Percentiles rank a stretch among this genome's conserved stretches.
Evolutionary conservation across 1,140 invertebrate genomes (phyloP).

Genomic region (Maconellicoccus hirsutus): DNA sequence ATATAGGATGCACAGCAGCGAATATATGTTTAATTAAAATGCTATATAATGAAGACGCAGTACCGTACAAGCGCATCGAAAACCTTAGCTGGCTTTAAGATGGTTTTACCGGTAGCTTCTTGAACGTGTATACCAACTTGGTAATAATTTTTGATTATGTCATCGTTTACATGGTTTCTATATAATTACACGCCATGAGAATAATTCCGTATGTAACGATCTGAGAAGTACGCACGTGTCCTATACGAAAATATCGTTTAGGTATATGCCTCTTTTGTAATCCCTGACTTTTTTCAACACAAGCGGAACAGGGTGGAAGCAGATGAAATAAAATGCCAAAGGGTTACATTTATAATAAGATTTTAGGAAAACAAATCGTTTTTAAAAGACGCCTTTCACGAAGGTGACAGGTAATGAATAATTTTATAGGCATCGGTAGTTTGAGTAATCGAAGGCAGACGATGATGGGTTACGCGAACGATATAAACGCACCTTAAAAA

Average conservation of each 20-base stretch:
- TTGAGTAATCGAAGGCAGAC: conserved; percentile 1
- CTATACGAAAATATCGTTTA: not conserved
- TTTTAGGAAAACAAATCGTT: not conserved
- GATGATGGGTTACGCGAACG: not conserved
- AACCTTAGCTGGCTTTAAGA: not conserved
- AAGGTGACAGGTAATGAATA: conserved; percentile 8
- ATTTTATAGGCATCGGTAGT: conserved; percentile 4
- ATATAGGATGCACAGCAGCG: not conserved
- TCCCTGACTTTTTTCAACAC: not conserved
- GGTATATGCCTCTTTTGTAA: not conserved
- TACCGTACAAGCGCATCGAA: not conserved
- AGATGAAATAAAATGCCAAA: conserved; percentile 5
- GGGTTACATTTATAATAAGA: not conserved
- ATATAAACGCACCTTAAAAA: not conserved
- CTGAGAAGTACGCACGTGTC: not conserved
- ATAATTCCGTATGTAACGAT: not conserved
- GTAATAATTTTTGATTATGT: conserved; percentile 10
- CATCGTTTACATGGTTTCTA: not conserved
- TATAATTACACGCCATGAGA: not conserved
- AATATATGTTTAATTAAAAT: not conserved
- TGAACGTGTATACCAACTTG: not conserved
- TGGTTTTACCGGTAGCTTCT: not conserved
- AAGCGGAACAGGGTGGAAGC: not conserved
- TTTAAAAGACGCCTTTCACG: conserved; percentile 2
- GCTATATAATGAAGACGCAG: conserved; percentile 3